Evolutionary conservation across 1,140 invertebrate genomes (phyloP).

Genomic region (Venturia canescens): DNA sequence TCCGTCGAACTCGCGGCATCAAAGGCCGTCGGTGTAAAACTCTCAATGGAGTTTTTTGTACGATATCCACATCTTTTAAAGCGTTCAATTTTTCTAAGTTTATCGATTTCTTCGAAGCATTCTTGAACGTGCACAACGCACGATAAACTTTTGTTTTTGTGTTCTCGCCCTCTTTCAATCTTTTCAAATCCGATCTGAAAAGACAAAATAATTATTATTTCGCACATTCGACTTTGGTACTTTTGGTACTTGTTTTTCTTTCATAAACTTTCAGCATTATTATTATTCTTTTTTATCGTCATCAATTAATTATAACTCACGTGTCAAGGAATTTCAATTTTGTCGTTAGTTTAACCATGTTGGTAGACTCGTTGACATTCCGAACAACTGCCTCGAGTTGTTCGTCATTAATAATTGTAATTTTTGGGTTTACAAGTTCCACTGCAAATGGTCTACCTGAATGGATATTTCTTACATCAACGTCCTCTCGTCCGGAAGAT

Average conservation of each 20-base stretch:
- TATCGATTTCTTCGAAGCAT: slow-evolving; percentile 63
- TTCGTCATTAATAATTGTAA: slow-evolving; percentile 76
- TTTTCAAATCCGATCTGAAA: slow-evolving; percentile 82
- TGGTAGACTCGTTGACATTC: slow-evolving; percentile 80
- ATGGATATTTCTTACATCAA: slow-evolving; percentile 93
- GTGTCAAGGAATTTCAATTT: slow-evolving; percentile 82
- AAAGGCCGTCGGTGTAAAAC: slow-evolving; percentile 90
- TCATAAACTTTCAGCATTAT: neutral
- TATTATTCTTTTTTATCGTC: slow-evolving; percentile 16
- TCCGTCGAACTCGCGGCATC: slow-evolving; percentile 80
- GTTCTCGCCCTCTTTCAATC: slow-evolving; percentile 92
- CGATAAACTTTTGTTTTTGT: slow-evolving; percentile 90
- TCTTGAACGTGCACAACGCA: slow-evolving; percentile 84
- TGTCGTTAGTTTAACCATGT: slow-evolving; percentile 80
- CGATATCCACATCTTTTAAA: slow-evolving; percentile 79
- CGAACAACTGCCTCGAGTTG: slow-evolving; percentile 79
- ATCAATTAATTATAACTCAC: slow-evolving; percentile 69
- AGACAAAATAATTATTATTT: slow-evolving; percentile 36
- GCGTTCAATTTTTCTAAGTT: slow-evolving; percentile 77
- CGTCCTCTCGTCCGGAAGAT: slow-evolving; percentile 96
- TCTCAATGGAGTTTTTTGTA: slow-evolving; percentile 89
- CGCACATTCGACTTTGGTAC: no score
- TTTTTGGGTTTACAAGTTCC: slow-evolving; percentile 85
- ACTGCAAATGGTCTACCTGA: slow-evolving; percentile 91
- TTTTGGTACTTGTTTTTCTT: no score